Percentiles rank a stretch among this genome's conserved stretches.
phyloP scores from a whole-genome alignment of 2,113 vertebrate genomes.

The Sterrhoptilus dennistouni region DNA sequence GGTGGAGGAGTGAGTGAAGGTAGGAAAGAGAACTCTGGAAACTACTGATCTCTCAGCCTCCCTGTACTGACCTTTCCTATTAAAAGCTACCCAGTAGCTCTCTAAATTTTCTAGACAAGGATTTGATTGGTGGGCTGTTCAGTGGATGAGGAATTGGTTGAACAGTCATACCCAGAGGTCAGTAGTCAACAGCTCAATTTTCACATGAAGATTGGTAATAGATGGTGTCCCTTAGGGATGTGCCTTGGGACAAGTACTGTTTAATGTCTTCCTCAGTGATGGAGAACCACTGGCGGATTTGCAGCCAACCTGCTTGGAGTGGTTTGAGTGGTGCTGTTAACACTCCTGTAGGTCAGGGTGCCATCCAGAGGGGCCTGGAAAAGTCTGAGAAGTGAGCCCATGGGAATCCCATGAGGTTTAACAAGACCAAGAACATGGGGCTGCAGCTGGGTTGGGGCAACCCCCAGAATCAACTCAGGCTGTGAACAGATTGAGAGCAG shows the following conservation, averaged over 20 bases:
- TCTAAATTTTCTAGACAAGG: background rate
- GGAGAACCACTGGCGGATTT: background rate
- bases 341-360: no score
- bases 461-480: background rate
- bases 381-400: background rate
- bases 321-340: background rate
- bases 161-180: background rate
- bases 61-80: background rate
- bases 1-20: background rate
- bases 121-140: background rate
- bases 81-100: background rate
- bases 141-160: background rate
- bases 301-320: background rate
- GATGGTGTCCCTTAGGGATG: background rate
- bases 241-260: background rate
- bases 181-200: background rate
- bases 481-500: background rate
- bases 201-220: background rate
- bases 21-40: background rate
- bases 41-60: background rate
- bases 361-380: background rate
- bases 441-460: background rate
- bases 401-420: background rate
- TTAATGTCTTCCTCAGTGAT: background rate
- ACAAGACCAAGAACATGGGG: background rate